Base-by-base conservation (phyloP, 2,888 invertebrate species). In the Noctua fimbriata region DNA sequence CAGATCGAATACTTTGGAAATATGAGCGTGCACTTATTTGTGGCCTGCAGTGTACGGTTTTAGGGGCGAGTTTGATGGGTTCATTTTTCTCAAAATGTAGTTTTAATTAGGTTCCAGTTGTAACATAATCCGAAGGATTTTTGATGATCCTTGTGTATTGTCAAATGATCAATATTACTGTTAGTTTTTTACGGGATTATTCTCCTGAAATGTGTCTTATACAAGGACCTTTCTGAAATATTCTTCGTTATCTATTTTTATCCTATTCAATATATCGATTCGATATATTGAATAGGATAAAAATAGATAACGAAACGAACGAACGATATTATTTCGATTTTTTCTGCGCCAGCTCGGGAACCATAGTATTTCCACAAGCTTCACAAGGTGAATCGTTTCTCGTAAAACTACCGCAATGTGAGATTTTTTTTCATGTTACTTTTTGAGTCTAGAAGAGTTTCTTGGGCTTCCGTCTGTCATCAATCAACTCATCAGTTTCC, bases 1-100 rank as follows among this genome's bases (percentile, higher is more conserved):
- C 85, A 89, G 85, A 84, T 85, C 84, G 88, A 91, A 90, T 92
- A 92, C 94, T 94, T 94, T 92, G 90, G 93, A 93, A 94, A 95
- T 93, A 89, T 87, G 91, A 93, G 92, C 85, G 83, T 86, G 83
- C 80, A 82, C 81, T 81, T 89, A 82, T 84, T 85, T 73, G 81
- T 84, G 85, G 83, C 81, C 76, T 67, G 70, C n/a, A 81, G 75
- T 82, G 82, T 81, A 88, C 65, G 63, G 76, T 66, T 79, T 82
- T 85, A 72, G 79, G 76, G 70, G n/a, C 7, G 44, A 21, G 41
- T 70, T 72, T 32, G 4, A 47, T 74, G 32, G 21, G 36, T 67
- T 58, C 0, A 44, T 32, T 55, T 3, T n/a, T 21, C 24, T 18
- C 2, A 7, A 55, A 21, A 16, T 75, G 5, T 24, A 55, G 58